Percentiles rank a stretch among this genome's conserved stretches.
Conservation (phyloP, 2,888 invertebrate genomes). For the Ligdia adustata region DNA sequence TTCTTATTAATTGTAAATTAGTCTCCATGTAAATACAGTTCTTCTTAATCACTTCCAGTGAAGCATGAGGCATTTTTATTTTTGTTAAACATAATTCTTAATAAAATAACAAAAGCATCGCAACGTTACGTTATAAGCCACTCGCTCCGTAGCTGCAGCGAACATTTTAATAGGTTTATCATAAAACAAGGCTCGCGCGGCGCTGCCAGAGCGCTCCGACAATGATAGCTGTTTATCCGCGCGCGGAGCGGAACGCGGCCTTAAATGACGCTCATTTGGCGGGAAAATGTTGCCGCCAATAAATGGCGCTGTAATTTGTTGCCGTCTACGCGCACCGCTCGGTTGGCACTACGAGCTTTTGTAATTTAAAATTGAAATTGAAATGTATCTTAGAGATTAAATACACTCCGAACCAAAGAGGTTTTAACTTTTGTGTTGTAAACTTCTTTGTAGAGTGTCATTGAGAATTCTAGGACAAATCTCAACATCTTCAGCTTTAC, state of each 20-base stretch:
- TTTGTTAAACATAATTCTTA: no score
- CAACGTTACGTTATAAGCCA: conserved; percentile 40
- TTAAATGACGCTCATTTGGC: conserved; percentile 68
- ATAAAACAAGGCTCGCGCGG: conserved; percentile 63
- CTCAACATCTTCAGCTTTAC: no score
- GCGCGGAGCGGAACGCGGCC: conserved; percentile 1
- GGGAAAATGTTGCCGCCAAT: conserved; percentile 50
- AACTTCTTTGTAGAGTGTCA: no score
- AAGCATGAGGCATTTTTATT: no score
- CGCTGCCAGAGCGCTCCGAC: conserved; percentile 50
- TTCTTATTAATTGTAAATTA: no score
- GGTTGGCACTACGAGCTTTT: conserved; percentile 5
- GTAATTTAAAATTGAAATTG: conserved; percentile 7
- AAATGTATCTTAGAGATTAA: background rate
- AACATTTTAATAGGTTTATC: conserved; percentile 57
- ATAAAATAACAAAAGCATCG: no score
- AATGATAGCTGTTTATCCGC: conserved; percentile 71
- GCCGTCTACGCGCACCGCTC: conserved; percentile 33
- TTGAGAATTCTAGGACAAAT: no score
- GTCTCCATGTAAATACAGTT: no score
- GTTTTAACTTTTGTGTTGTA: no score
- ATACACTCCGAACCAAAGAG: no score
- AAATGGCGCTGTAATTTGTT: conserved; percentile 55
- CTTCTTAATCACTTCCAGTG: no score
- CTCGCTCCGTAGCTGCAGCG: conserved; percentile 42